Percentiles rank a stretch among this genome's conserved stretches.
Evolutionary conservation across 1,140 invertebrate genomes (phyloP).

Genomic region (Atopsyche davidsoni): DNA sequence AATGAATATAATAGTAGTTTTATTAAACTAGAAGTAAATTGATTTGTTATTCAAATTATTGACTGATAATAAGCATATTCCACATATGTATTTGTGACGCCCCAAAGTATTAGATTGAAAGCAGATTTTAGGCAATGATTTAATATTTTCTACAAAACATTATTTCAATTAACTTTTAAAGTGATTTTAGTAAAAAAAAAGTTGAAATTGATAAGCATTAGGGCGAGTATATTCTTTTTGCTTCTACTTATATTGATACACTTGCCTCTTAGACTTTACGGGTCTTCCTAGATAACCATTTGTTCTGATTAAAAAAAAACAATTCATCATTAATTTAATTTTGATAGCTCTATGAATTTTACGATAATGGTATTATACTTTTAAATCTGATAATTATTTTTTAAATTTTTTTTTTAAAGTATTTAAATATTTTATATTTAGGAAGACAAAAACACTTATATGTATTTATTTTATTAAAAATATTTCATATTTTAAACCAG

Average conservation of each 20-base stretch:
- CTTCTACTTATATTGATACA: constrained; percentile 48
- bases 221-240: constrained; percentile 45
- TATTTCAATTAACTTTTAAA: too few species aligned
- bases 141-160: too few species aligned
- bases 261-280: constrained; percentile 51
- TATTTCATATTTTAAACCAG: too few species aligned
- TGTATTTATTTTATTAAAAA: too few species aligned
- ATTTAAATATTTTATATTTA: constrained; percentile 3
- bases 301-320: constrained; percentile 45
- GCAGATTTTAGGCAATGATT: too few species aligned
- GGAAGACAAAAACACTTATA: too few species aligned
- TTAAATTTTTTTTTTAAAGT: not conserved
- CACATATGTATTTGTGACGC: constrained; percentile 9
- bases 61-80: too few species aligned
- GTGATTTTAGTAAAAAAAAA: too few species aligned
- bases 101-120: constrained; percentile 8
- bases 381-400: not conserved
- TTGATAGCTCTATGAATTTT: too few species aligned
- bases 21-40: not conserved
- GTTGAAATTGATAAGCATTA: constrained; percentile 44
- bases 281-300: constrained; percentile 51
- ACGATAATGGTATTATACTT: not conserved
- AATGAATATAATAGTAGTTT: too few species aligned
- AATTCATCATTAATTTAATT: too few species aligned
- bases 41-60: too few species aligned